phyloP scores from a whole-genome alignment of 1,140 invertebrate species.

The Drosophila sturtevanti region DNA sequence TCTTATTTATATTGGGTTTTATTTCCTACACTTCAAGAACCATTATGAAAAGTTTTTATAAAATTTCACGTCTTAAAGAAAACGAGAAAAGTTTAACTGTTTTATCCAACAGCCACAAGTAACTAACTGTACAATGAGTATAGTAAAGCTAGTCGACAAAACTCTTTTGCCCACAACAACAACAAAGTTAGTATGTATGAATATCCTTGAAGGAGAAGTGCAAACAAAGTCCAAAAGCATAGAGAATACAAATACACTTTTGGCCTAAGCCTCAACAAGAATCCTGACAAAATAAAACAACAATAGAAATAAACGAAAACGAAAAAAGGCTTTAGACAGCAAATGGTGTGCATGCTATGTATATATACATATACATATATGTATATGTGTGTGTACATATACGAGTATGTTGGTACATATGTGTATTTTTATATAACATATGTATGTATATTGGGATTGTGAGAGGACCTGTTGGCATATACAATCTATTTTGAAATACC shows the following conservation, averaged over 20 bases:
- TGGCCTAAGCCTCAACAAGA: slow-evolving; percentile 7
- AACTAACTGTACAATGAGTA: neutral
- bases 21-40: neutral
- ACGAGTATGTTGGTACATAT: slow-evolving; percentile 17
- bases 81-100: slow-evolving; percentile 3
- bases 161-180: neutral
- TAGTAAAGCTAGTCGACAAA: neutral
- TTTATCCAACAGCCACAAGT: neutral
- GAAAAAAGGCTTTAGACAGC: slow-evolving; percentile 41
- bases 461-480: slow-evolving; percentile 54
- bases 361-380: neutral
- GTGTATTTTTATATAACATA: slow-evolving; percentile 11
- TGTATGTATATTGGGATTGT: slow-evolving; percentile 33
- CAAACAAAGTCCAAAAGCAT: slow-evolving; percentile 5
- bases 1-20: too few relatives aligned
- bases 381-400: slow-evolving; percentile 9
- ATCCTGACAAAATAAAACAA: slow-evolving; percentile 23
- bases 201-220: neutral
- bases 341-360: neutral
- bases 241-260: slow-evolving; percentile 21
- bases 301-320: slow-evolving; percentile 33
- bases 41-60: neutral
- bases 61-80: neutral
- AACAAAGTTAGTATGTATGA: neutral
- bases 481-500: slow-evolving; percentile 6